Conservation (phyloP, 2,113 vertebrate genomes). For the Stomatorhinus ivindoensis region DNA sequence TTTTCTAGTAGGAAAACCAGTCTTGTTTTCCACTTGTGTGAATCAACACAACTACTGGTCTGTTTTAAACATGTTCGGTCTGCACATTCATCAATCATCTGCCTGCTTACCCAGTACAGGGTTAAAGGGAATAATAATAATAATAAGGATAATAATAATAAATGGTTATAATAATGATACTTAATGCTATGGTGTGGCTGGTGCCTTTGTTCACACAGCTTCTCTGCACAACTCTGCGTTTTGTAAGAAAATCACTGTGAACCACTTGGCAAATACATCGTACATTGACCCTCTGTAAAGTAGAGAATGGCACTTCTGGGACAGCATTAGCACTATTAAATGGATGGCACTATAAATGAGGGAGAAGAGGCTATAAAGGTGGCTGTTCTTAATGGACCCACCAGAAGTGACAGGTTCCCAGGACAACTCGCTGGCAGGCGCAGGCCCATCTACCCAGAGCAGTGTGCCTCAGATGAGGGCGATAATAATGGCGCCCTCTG, state of each 20-base stretch:
- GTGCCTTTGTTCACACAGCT: background rate
- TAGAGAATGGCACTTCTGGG: background rate
- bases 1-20: background rate
- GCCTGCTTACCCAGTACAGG: background rate
- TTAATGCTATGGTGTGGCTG: background rate
- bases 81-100: background rate
- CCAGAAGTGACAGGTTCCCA: background rate
- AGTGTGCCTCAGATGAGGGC: background rate
- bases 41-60: background rate
- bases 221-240: background rate
- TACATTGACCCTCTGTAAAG: background rate
- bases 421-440: background rate
- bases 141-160: background rate
- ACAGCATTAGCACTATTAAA: background rate
- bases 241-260: background rate
- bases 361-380: background rate
- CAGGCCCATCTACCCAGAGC: background rate
- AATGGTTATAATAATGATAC: background rate
- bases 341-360: background rate
- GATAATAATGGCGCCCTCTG: background rate
- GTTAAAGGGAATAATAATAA: background rate
- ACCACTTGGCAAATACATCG: background rate
- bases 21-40: background rate
- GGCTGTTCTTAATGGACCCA: background rate
- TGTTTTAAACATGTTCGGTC: background rate